A percentile compares a stretch with the other conserved stretches of the same genome.
These are phyloP conservation scores for Lithobates pipiens DNA, from an alignment of 2,797 vertebrate species.

Conservation along the genomic window DNA sequence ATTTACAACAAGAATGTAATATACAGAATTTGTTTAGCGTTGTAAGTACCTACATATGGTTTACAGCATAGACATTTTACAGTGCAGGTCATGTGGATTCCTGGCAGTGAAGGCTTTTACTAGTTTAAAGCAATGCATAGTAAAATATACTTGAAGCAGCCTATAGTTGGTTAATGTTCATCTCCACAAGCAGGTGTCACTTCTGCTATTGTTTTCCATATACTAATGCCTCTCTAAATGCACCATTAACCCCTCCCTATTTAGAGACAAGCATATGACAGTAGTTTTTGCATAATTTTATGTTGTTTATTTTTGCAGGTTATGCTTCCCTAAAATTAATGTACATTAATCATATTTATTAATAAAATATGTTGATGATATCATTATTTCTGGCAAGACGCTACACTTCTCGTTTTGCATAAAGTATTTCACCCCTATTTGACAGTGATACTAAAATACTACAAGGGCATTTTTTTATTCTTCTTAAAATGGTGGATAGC, in stretches of 20 bases:
- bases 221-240: slow-evolving; percentile 15
- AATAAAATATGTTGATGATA: not conserved
- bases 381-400: not conserved
- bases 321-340: not conserved
- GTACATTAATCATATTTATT: not conserved
- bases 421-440: no score
- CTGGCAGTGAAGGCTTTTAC: not conserved
- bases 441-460: no score
- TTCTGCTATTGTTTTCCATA: slow-evolving; percentile 48
- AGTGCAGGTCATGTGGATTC: not conserved
- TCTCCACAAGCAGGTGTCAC: slow-evolving; percentile 44
- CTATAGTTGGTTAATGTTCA: not conserved
- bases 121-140: not conserved
- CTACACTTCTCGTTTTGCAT: not conserved
- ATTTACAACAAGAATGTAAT: not conserved
- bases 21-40: not conserved
- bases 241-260: slow-evolving; percentile 51
- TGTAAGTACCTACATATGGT: not conserved
- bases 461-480: not conserved
- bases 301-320: not conserved
- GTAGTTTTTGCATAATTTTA: not conserved
- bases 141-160: not conserved
- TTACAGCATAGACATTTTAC: not conserved
- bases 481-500: not conserved
- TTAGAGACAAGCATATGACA: slow-evolving; percentile 3